Evolutionary conservation across 1,140 invertebrate genomes (phyloP).

Genomic region (Eriosoma lanigerum): DNA sequence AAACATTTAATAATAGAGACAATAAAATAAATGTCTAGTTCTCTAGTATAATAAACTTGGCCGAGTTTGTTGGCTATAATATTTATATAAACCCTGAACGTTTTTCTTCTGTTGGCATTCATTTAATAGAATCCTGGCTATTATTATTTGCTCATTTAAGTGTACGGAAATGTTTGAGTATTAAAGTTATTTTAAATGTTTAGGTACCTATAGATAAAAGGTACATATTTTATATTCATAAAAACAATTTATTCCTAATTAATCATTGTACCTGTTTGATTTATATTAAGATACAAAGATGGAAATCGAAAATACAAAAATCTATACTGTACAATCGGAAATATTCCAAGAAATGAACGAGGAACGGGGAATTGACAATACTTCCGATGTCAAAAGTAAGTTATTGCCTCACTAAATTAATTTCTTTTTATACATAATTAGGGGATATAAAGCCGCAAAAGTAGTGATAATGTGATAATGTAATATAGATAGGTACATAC

Average conservation of each 20-base stretch:
- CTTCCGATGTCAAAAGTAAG: conserved; percentile 1
- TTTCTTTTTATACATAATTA: background rate
- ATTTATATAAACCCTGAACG: conserved; percentile 11
- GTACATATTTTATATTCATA: background rate
- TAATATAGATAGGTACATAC: too few species aligned
- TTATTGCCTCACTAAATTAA: background rate
- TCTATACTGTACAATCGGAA: conserved; percentile 19
- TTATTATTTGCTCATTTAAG: conserved; percentile 8
- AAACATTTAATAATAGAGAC: background rate
- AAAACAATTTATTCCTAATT: background rate
- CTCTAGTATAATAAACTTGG: conserved; percentile 34
- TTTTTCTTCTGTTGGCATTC: conserved; percentile 22
- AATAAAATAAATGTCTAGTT: background rate
- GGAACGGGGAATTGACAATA: background rate
- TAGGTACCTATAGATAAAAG: too few species aligned
- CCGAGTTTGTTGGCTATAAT: conserved; percentile 42
- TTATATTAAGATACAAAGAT: conserved; percentile 1
- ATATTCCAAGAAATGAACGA: conserved; percentile 44
- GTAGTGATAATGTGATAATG: too few species aligned
- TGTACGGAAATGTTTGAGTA: background rate
- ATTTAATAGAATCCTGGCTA: conserved; percentile 20
- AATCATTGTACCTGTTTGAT: background rate
- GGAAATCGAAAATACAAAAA: background rate
- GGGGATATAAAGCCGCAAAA: too few species aligned
- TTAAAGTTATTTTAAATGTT: background rate